phyloP scores from a whole-genome alignment of 2,797 vertebrate species.

The Etheostoma nigrum region DNA sequence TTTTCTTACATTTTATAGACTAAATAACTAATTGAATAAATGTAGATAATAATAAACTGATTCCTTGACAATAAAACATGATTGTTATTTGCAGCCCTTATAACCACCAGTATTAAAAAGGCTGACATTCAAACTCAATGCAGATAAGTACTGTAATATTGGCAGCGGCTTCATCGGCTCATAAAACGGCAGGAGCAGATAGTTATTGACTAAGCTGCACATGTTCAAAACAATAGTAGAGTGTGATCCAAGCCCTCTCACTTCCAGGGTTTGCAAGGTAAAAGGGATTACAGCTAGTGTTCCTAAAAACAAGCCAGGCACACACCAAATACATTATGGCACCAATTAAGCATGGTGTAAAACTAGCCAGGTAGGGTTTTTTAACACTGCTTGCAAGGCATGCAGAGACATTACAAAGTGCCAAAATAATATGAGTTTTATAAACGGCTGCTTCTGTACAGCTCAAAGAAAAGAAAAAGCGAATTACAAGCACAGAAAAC shows the following conservation, averaged over 20 bases:
- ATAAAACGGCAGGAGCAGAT: conserved; percentile 28
- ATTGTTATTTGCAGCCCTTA: too few relatives aligned
- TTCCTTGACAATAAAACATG: too few relatives aligned
- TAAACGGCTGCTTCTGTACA: background rate
- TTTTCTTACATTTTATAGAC: too few relatives aligned
- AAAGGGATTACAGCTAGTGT: conserved; percentile 47
- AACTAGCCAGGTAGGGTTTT: background rate
- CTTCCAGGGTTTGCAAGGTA: conserved; percentile 29
- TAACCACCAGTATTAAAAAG: background rate
- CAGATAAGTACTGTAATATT: background rate
- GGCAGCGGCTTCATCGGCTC: conserved; percentile 18
- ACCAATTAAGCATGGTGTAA: conserved; percentile 18
- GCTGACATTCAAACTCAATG: background rate
- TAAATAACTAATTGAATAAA: too few relatives aligned
- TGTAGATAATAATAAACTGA: too few relatives aligned
- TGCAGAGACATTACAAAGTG: background rate
- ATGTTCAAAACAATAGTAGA: conserved; percentile 50
- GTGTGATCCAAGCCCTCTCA: conserved; percentile 38
- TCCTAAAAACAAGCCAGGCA: conserved; percentile 33
- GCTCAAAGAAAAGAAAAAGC: too few relatives aligned
- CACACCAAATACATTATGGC: conserved; percentile 29
- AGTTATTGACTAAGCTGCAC: conserved; percentile 21
- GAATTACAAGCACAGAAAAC: background rate
- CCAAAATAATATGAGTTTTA: background rate
- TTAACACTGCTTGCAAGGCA: background rate